Percentiles rank a stretch among this genome's conserved stretches.
phyloP scores from a whole-genome alignment of 2,113 vertebrate genomes.

The Macrotis lagotis region DNA sequence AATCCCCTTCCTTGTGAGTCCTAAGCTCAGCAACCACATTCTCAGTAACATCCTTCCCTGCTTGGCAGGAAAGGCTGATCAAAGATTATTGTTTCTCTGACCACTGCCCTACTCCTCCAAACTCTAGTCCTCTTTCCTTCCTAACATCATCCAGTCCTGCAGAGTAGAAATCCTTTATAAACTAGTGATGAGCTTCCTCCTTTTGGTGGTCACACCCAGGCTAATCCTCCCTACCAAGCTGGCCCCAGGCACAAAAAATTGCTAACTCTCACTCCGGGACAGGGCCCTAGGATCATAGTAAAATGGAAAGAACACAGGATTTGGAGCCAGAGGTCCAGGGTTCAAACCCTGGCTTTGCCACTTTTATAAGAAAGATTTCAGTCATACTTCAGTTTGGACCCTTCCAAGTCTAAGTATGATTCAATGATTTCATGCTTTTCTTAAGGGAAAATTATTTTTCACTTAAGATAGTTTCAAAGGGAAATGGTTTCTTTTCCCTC shows the following conservation, averaged over 20 bases:
- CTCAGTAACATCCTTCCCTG: neutral
- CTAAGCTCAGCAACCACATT: neutral
- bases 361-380: neutral
- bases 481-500: neutral
- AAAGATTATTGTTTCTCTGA: neutral
- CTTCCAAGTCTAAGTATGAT: neutral
- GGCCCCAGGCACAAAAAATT: neutral
- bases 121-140: neutral
- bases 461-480: conserved; percentile 16
- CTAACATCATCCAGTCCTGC: neutral
- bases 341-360: neutral
- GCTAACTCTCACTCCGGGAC: neutral
- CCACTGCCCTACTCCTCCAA: neutral
- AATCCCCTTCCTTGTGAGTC: neutral
- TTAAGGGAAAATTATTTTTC: conserved; percentile 10
- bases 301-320: neutral
- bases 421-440: conserved; percentile 23
- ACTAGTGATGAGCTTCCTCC: neutral
- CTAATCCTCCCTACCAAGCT: neutral
- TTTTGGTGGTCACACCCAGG: neutral
- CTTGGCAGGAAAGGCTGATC: too few relatives aligned
- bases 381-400: neutral
- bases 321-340: neutral
- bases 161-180: neutral
- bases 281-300: neutral